phyloP scores from a whole-genome alignment of 2,113 vertebrate species.

The Neopipo cinnamomea region DNA sequence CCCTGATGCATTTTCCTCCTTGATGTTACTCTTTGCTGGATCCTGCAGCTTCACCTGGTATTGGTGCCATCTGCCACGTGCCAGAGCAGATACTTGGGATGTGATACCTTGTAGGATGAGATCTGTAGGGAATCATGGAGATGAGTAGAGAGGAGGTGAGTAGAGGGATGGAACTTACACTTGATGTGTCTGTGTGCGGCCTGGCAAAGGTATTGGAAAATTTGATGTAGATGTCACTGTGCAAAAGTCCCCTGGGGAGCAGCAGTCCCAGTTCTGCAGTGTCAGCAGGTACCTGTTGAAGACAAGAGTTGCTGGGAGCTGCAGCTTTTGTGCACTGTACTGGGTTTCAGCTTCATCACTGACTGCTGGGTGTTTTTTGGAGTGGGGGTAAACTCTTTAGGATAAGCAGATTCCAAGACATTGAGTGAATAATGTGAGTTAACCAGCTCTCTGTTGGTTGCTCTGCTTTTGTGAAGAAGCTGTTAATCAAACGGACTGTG shows the following conservation, averaged over 20 bases:
- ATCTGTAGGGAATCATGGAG: not conserved
- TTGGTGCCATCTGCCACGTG: accelerated
- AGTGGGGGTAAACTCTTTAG: not conserved
- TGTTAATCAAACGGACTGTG: not conserved
- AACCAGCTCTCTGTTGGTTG: accelerated
- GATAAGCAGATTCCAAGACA: not conserved
- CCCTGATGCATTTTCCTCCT: not conserved
- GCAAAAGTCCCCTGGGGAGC: not conserved
- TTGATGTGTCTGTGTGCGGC: not conserved
- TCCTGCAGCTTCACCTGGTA: not conserved
- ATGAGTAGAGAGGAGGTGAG: too few species aligned
- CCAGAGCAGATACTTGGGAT: not conserved
- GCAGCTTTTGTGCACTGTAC: not conserved
- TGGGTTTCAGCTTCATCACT: not conserved
- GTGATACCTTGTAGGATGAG: not conserved
- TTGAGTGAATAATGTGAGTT: not conserved
- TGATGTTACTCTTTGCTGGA: accelerated
- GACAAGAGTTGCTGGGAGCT: not conserved
- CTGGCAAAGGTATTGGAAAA: not conserved
- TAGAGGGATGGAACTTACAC: not conserved
- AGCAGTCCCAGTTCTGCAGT: not conserved
- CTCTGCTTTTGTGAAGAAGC: not conserved
- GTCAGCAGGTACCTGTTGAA: not conserved
- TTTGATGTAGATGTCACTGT: not conserved
- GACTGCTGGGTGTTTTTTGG: not conserved